These are phyloP conservation scores for Anthoptus insignis DNA, from an alignment of 2,888 invertebrate species.

Conservation along the genomic window DNA sequence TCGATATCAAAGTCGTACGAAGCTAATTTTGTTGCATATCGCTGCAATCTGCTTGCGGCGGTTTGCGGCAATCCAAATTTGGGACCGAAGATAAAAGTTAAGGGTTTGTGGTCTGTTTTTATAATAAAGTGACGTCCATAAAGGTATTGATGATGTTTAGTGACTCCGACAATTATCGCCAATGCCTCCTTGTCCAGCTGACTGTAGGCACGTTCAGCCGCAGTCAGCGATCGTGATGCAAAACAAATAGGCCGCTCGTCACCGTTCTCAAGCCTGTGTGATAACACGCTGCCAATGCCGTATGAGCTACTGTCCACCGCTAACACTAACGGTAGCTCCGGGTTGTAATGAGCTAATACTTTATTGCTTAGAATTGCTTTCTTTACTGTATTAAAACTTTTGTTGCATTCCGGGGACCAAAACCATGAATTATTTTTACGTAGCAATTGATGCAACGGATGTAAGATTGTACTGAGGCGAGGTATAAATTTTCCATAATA, in stretches of 20 bases:
- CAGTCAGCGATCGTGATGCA: constrained; percentile 47
- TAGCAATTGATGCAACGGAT: constrained; percentile 43
- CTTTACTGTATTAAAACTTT: no score
- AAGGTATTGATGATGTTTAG: constrained; percentile 50
- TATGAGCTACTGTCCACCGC: constrained; percentile 38
- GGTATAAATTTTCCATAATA: constrained; percentile 47
- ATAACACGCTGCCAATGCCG: constrained; percentile 49
- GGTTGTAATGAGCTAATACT: constrained; percentile 43
- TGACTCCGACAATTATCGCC: constrained; percentile 50
- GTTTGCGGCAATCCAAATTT: constrained; percentile 48
- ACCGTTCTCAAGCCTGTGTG: constrained; percentile 45
- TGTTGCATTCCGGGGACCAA: no score
- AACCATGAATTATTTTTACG: no score
- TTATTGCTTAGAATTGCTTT: constrained; percentile 32
- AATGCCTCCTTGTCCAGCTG: constrained; percentile 52
- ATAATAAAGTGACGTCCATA: constrained; percentile 52
- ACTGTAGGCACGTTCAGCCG: constrained; percentile 50
- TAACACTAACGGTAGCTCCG: not conserved
- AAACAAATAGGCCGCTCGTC: constrained; percentile 50
- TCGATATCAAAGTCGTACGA: constrained; percentile 54
- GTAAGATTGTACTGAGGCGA: constrained; percentile 39
- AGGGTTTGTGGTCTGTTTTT: constrained; percentile 65
- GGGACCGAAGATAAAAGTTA: constrained; percentile 57
- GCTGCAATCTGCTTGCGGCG: constrained; percentile 55
- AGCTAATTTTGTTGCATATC: constrained; percentile 56